phyloP scores from a whole-genome alignment of 2,888 invertebrate genomes.

The Tholera decimalis region DNA sequence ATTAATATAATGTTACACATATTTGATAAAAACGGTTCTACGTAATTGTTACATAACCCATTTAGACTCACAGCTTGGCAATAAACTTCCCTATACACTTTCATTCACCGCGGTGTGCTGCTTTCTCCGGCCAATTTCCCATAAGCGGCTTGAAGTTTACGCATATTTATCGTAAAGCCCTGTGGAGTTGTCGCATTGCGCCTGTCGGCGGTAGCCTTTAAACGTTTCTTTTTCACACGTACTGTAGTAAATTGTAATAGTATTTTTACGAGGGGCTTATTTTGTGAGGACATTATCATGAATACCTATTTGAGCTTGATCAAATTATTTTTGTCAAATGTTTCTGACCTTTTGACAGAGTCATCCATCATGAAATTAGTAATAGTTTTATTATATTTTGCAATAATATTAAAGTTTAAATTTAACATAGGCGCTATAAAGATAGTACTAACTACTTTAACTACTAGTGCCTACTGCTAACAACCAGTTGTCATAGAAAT shows the following conservation, averaged over 20 bases:
- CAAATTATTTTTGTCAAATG: background rate
- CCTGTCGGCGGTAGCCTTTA: slow-evolving; percentile 2
- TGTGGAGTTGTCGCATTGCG: background rate
- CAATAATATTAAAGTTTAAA: no score
- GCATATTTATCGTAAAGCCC: background rate
- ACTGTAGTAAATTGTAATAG: slow-evolving; percentile 43
- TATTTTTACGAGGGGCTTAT: slow-evolving; percentile 41
- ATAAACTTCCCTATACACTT: background rate
- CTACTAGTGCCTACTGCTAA: no score
- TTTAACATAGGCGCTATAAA: no score
- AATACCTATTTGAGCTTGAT: slow-evolving; percentile 16
- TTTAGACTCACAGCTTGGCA: background rate
- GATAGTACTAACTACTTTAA: no score
- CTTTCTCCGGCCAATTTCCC: background rate
- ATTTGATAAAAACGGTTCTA: background rate
- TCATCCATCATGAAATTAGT: slow-evolving; percentile 27
- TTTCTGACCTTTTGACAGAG: background rate
- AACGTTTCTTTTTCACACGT: slow-evolving; percentile 63
- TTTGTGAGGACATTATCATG: slow-evolving; percentile 26
- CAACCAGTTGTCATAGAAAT: no score
- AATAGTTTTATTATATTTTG: background rate
- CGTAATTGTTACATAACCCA: no score
- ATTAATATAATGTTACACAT: background rate
- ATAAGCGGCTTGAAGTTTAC: background rate
- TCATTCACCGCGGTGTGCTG: background rate